Conservation (phyloP, 2,113 vertebrate genomes). For the Hippocampus barbouri region DNA sequence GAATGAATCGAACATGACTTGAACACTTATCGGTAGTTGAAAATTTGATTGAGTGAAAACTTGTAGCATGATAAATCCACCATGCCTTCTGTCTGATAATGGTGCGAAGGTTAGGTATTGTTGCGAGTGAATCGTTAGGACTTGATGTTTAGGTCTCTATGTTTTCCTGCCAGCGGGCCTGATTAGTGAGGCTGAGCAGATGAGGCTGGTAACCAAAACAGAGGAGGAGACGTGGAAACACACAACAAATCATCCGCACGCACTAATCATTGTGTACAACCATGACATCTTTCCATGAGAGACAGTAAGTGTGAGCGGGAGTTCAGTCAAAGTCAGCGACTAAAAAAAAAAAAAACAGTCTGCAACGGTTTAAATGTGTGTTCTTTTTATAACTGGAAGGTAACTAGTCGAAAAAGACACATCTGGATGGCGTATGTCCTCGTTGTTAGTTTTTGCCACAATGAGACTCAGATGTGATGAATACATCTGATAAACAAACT, state of each 20-base stretch:
- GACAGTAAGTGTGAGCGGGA: constrained; percentile 16
- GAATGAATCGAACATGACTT: too few relatives aligned
- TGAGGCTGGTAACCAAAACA: constrained; percentile 60
- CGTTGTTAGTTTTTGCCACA: constrained; percentile 54
- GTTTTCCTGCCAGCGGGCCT: constrained; percentile 33
- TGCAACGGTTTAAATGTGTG: constrained; percentile 28
- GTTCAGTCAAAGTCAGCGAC: constrained; percentile 15
- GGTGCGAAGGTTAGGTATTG: not conserved
- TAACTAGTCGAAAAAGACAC: not conserved
- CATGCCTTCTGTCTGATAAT: not conserved
- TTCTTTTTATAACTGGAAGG: not conserved
- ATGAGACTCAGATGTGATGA: constrained; percentile 64
- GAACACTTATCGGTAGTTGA: not conserved
- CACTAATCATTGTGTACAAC: constrained; percentile 38
- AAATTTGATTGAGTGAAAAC: not conserved
- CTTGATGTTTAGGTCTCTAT: not conserved
- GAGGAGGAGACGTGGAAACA: constrained; percentile 48
- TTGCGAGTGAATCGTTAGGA: not conserved
- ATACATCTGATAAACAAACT: constrained; percentile 56
- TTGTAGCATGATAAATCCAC: not conserved
- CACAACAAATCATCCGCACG: constrained; percentile 20
- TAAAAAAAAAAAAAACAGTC: not conserved
- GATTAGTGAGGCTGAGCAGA: constrained; percentile 51
- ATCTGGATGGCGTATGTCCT: constrained; percentile 12
- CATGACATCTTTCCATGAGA: constrained; percentile 34